Base-by-base conservation (phyloP, 2,113 vertebrate genomes). In the Nycticorax nycticorax region DNA sequence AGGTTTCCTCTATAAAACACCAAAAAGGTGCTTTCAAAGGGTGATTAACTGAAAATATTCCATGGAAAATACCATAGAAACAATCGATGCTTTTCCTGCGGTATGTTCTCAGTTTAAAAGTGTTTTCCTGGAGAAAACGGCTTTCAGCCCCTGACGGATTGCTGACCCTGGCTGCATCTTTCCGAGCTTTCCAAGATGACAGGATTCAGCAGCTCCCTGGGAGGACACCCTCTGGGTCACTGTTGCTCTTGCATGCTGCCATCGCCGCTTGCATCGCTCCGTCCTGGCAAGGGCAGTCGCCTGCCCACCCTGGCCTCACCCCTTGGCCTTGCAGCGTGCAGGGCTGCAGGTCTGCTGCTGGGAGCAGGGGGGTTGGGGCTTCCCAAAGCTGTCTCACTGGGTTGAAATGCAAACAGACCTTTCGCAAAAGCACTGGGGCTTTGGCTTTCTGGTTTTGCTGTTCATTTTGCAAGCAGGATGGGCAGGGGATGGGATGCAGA, bases 271-370 rank as follows among this genome's bases (percentile, higher is more conserved):
- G 35, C 50, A 37, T 30, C 1, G 9, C 30, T 86, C 52, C 8
- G 0, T 62, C 80, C 76, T 47, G 57, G 37, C 76, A 45, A 24
- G 37, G 35, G 26, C 48, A 1, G 2, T 30, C 64, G 43, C 35
- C 21, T 71, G 69, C 50, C 68, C 47, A 15, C 48, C 32, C 39
- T 4, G 0, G 30, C 74, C 68, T 64, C 33, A 59, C 56, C 55
- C 0, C 0, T n/a, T 18, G 45, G 21, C 57, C 35, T 37, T 27
- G 62, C 12, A 17, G 47, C 8, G 0, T 8, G 11, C 2, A 1
- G 66, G 57, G 56, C 41, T 45, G 35, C 0, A 4, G 59, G 10
- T 10, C 48, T 59, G 73, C 74, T 60, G 76, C 50, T 55, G 66
- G 33, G 2, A 55, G 24, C 53, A 30, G 56, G 8, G 8, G 30